A percentile compares a stretch with the other conserved stretches of the same genome.
These are phyloP conservation scores for Halictus ligatus DNA, from an alignment of 2,888 invertebrate species.

Conservation along the genomic window DNA sequence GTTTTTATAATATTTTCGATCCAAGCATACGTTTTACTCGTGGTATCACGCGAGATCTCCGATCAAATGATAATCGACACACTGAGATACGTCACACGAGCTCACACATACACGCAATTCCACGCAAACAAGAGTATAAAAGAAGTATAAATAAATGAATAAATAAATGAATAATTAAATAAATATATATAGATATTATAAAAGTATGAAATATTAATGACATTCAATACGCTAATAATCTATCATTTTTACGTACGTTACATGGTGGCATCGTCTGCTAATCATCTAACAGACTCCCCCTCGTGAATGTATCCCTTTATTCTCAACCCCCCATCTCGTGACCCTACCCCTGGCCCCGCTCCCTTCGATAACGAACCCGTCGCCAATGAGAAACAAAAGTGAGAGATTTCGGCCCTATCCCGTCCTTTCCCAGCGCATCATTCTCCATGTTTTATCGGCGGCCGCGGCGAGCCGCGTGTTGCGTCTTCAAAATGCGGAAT, in stretches of 20 bases:
- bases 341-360: not conserved
- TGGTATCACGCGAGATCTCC: not conserved
- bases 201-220: constrained; percentile 63
- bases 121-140: constrained; percentile 39
- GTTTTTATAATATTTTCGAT: not conserved
- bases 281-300: constrained; percentile 61
- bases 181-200: constrained; percentile 34
- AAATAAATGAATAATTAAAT: not conserved
- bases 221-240: constrained; percentile 71
- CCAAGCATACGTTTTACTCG: not conserved
- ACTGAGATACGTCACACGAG: not conserved
- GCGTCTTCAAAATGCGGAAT: constrained; percentile 79
- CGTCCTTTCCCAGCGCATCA: constrained; percentile 54
- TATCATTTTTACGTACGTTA: constrained; percentile 71
- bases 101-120: constrained; percentile 12
- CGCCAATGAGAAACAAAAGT: constrained; percentile 15
- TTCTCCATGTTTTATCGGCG: constrained; percentile 60
- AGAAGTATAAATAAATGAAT: constrained; percentile 50
- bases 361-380: not conserved
- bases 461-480: constrained; percentile 52
- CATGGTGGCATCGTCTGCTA: constrained; percentile 71
- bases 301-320: constrained; percentile 41
- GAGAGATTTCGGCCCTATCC: constrained; percentile 28
- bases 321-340: not conserved
- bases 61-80: not conserved